Evolutionary conservation across 2,888 invertebrate species (phyloP), one percentile per base, ranked within the genome.

Genomic region (Drosophila austrosaltans): DNA sequence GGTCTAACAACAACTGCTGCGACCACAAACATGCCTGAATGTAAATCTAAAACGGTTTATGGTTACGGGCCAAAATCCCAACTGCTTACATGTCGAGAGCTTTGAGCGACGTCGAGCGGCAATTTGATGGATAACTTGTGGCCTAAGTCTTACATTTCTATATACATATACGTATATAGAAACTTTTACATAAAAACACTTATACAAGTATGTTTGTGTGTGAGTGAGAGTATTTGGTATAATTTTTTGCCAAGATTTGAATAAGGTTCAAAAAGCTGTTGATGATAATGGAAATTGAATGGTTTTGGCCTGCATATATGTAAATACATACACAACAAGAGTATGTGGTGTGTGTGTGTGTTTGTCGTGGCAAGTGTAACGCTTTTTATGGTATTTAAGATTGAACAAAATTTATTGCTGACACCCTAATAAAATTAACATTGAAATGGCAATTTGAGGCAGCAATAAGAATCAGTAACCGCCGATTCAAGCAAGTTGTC

Each of bases 391-490:
- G 80, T 90, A 88, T 90, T 91, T 90, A 91, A 90, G 90, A 90
- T 90, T 91, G 87, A 82, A 83, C 80, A 78, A 79, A 82, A 90
- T 91, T 90, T 91, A 91, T 91, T 81, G 82, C 79, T 80, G 78
- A 81, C 88, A 89, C 90, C 82, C 79, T 81, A 91, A 90, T 90
- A 90, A 90, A 90, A 91, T 91, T 91, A 91, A 87, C 91, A 90
- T 91, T 78, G 85, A 84, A 90, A 90, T 83, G 82, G 78, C 90
- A 85, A 87, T 85, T 87, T 85, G 85, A 85, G 87, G 91, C 89
- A 78, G 81, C 75, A 78, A 79, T 78, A 78, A 77, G 77, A 68
- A 75, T 75, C 78, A 81, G 72, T 69, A 62, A 36, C 77, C 64
- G 67, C 68, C 66, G 48, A 48, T 48, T 48, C 22, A 25, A 48